Evolutionary conservation across 2,113 vertebrate genomes (phyloP), one percentile per base, ranked within the genome.

Genomic region (Edolisoma coerulescens): DNA sequence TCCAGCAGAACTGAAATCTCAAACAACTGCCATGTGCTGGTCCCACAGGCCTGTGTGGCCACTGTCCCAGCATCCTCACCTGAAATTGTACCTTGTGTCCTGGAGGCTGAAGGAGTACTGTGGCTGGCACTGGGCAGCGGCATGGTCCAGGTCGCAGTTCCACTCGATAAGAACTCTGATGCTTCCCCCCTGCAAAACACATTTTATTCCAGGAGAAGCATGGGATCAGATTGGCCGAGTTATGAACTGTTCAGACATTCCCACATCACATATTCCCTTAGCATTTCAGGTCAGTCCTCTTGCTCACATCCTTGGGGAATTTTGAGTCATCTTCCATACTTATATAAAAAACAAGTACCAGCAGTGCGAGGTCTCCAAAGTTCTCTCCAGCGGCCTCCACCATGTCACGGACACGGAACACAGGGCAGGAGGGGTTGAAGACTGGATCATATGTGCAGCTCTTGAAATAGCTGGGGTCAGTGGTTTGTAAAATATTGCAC

Each of bases 381-480:
- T 61, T 94, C 65, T 95, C 95, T 71, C 97, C 98, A 47, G 98
- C 82, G 32, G 94, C 91, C 20, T 95, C 78, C 81, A 98, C 96
- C 27, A 98, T 87, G 78, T 98, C 97, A 54, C 84, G 94, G 13
- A 98, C 88, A 54, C 90, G 90, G 90, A 98, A 98, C n/a, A 98
- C 50, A 0, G 98, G 98, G 64, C 98, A 98, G 84, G 30, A 96
- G 3, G 98, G 98, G 59, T 67, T 97, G 64, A 84, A 83, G 35
- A 35, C 3, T 0, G 96, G 90, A 39, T 98, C 76, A 0, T 98
- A 98, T 0, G 5, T 94, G 76, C 98, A 98, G 71, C 56, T 93
- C 94, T 98, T 98, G 96, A 98, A 98, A 67, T 98, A 98, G 82
- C 80, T 74, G 35, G 64, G 41, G 42, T 98, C 96, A 54, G 19